Percentiles rank a stretch among this genome's conserved stretches.
These are phyloP conservation scores for Ostrea edulis DNA, from an alignment of 1,140 invertebrate genomes.

Conservation along the genomic window DNA sequence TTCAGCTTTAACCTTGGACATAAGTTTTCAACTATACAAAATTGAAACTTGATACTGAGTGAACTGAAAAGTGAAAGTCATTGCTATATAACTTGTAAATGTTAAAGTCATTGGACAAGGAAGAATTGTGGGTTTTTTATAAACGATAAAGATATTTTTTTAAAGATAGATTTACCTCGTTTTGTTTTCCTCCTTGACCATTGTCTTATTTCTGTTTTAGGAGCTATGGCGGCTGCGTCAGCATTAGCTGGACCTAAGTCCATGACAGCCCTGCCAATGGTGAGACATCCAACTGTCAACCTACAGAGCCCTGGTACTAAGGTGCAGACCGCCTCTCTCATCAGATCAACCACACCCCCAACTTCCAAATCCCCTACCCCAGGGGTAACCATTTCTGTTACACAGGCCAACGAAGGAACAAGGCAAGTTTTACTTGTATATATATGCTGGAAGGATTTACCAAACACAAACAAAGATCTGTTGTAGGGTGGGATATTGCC, in stretches of 20 bases:
- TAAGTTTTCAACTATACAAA: too few species aligned
- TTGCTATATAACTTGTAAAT: too few species aligned
- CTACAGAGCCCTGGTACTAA: slow-evolving; percentile 27
- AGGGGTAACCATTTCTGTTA: slow-evolving; percentile 24
- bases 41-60: too few species aligned
- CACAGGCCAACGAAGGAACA: slow-evolving; percentile 39
- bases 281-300: slow-evolving; percentile 23
- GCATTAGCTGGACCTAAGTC: slow-evolving; percentile 50
- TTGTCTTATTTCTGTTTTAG: background rate
- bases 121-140: too few species aligned
- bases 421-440: background rate
- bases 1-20: too few species aligned
- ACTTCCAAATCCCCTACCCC: slow-evolving; percentile 17
- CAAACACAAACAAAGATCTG: too few species aligned
- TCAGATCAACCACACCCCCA: slow-evolving; percentile 47
- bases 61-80: too few species aligned
- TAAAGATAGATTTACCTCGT: too few species aligned
- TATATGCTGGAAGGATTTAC: background rate
- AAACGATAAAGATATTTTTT: too few species aligned
- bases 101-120: too few species aligned
- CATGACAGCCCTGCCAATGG: slow-evolving; percentile 39
- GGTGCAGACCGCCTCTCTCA: slow-evolving; percentile 13
- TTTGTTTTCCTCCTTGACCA: too few species aligned
- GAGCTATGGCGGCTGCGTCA: slow-evolving; percentile 45
- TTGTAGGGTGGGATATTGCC: too few species aligned